Conservation (phyloP, 37 sponge, comb jelly and placozoan genomes). For the Crambe crambe region DNA sequence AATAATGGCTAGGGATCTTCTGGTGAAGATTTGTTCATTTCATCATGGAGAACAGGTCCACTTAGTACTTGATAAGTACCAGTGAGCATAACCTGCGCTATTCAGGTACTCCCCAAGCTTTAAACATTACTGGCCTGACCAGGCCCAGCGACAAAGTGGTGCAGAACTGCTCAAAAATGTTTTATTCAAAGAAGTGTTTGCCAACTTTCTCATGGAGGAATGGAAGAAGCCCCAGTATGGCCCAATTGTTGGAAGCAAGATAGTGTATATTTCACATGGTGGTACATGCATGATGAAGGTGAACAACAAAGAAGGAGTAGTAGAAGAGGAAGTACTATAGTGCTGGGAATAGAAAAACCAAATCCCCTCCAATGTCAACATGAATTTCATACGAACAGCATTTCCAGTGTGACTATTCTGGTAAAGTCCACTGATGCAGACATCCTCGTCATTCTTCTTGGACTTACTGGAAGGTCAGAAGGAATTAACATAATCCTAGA, state of each 20-base stretch:
- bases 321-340: no score
- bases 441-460: no score
- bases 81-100: slow-evolving; percentile 1
- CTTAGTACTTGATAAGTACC: not conserved
- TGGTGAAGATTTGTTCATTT: not conserved
- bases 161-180: not conserved
- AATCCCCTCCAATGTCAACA: not conserved
- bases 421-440: not conserved
- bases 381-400: not conserved
- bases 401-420: not conserved
- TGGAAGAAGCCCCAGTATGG: not conserved
- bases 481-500: not conserved
- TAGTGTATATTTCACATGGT: not conserved
- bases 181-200: not conserved
- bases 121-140: not conserved
- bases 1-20: slow-evolving; percentile 1
- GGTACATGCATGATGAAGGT: not conserved
- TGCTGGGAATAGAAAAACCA: not conserved
- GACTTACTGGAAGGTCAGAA: not conserved
- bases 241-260: not conserved
- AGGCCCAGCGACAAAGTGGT: not conserved
- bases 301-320: not conserved
- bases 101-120: not conserved
- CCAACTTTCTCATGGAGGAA: not conserved
- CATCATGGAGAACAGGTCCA: slow-evolving; percentile 2